Base-by-base conservation (phyloP, 2,113 vertebrate species). In the Triplophysa dalaica region DNA sequence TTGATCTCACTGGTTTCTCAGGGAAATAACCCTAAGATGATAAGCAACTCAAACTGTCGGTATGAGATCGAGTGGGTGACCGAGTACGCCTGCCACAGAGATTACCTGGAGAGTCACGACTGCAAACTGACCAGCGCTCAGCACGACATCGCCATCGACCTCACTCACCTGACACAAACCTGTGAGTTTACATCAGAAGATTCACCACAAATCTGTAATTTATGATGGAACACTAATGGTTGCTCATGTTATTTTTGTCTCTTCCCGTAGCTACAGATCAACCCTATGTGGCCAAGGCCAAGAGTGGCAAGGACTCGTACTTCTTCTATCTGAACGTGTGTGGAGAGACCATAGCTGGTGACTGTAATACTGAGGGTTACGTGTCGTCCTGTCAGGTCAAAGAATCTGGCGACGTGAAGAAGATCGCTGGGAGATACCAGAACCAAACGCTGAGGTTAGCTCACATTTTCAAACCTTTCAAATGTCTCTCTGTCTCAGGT, bases 21-120 rank as follows among this genome's bases (percentile, higher is more conserved):
- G 98, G 95, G 94, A 81, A 93, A 93, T 82, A 70, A 90, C 70
- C 98, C 96, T 3, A 95, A 91, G 84, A 93, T 99, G 86, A 96
- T 93, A 0, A 94, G 96, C 0, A 93, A 90, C 66, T 88, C 88
- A 5, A 96, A 97, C 86, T 99, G 98, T 78, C 95, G 95, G 0
- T 99, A 94, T 50, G 96, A 99, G 89, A 82, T 99, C 19, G 94
- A 96, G 83, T 99, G 98, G 98, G 87, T 95, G 84, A 99, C 98
- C 0, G 97, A 99, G 62, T 97, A 96, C 8, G 98, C 96, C 14
- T 99, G 98, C 85, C 96, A 96, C 89, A 90, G 95, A 64, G 97
- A 98, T 82, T 99, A 98, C 70, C 85, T 99, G 88, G 95, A 98
- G 86, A 98, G 96, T 22, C 66, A 83, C 4, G 84, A 0, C 82